These are phyloP conservation scores for Heterohyrax brucei DNA, from an alignment of 2,797 vertebrate genomes.

Conservation along the genomic window DNA sequence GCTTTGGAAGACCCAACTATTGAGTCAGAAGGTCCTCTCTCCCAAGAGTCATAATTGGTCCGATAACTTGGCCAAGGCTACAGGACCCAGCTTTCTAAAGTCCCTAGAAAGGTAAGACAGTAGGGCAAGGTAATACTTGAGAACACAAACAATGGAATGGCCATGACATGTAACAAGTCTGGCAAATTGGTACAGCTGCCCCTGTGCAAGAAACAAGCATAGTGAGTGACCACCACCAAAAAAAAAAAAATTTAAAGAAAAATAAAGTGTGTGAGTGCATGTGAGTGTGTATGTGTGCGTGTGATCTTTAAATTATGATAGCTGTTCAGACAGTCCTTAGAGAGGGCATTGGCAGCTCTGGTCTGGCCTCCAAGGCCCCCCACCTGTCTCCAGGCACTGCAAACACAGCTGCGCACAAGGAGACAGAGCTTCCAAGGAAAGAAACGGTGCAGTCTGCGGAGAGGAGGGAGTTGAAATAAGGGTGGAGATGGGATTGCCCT, in stretches of 20 bases:
- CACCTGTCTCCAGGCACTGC: constrained; percentile 83
- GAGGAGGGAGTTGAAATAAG: no score
- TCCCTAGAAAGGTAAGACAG: background rate
- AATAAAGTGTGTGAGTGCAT: no score
- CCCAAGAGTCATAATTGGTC: background rate
- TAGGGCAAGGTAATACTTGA: background rate
- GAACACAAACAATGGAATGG: background rate
- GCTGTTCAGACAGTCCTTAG: constrained; percentile 76
- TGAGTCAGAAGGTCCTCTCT: background rate
- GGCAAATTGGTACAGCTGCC: background rate
- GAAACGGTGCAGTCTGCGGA: constrained; percentile 50
- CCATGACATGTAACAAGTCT: background rate
- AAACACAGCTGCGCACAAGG: constrained; percentile 83
- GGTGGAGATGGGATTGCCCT: background rate
- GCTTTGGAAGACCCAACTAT: background rate
- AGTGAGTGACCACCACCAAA: constrained; percentile 28
- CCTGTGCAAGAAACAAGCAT: background rate
- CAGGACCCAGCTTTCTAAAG: background rate
- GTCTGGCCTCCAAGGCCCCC: constrained; percentile 64
- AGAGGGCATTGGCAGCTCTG: constrained; percentile 77
- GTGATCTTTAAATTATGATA: constrained; percentile 74
- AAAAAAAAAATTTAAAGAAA: background rate
- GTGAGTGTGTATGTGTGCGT: background rate
- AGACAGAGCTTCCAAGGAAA: constrained; percentile 85
- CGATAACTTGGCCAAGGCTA: background rate